Evolutionary conservation across 2,888 invertebrate genomes (phyloP), one percentile per base, ranked within the genome.

Genomic region (Diaprepes abbreviatus): DNA sequence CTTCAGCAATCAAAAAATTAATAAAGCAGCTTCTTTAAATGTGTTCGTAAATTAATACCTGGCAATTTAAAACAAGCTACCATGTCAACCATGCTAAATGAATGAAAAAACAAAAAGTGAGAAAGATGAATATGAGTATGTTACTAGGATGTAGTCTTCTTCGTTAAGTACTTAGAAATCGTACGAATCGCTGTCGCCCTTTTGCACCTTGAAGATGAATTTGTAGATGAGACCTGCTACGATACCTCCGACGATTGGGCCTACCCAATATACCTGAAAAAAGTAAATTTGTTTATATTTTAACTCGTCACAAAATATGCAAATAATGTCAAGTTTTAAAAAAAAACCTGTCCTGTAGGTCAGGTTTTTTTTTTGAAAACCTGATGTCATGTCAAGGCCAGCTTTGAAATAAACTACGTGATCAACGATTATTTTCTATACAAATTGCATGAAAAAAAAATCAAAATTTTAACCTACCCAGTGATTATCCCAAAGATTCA

Each of bases 131-230:
- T 36, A 45, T 45, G 45, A 59, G 7, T 45, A 24, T 19, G 31
- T 33, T 1, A 28, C 28, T 50, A 36, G 19, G 12, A 21, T n/a
- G 14, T 31, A 0, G 12, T 3, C 1, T n/a, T 12, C 3, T 14
- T 21, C 35, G 54, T 36, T 35, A n/a, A n/a, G n/a, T n/a, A 0
- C 9, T 80, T 81, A 93, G 84, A 93, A 93, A 85, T 93, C 93
- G 84, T 93, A 93, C 16, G 93, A 93, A 79, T 93, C 93, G 75
- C 90, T 90, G 68, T 90, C 89, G 17, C 88, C 87, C 84, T 93
- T 93, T 81, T 89, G 89, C 75, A 90, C 90, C 84, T 91, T 84
- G 77, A 90, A 87, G 10, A 87, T 80, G 70, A 86, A 80, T 76
- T 85, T 87, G 83, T 90, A 90, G 28, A 89, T 73, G 0, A 86